Percentiles rank a stretch among this genome's conserved stretches.
Conservation (phyloP, 2,888 invertebrate species). For the Hesperia comma region DNA sequence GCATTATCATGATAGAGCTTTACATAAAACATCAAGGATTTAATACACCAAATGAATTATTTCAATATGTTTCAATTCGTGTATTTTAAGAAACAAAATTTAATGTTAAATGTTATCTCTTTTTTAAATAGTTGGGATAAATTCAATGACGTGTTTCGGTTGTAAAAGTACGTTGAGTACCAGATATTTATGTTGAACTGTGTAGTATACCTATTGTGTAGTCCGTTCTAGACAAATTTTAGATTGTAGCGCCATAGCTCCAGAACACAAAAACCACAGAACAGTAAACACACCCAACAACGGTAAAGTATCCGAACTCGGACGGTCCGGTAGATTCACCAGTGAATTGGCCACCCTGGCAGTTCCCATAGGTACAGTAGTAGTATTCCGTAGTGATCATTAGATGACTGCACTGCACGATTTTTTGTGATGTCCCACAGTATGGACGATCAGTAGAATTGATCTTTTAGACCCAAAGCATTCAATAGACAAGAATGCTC, state of each 20-base stretch:
- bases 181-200: background rate
- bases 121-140: too few relatives aligned
- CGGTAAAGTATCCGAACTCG: conserved; percentile 55
- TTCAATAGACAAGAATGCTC: conserved; percentile 76
- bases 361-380: conserved; percentile 53
- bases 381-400: conserved; percentile 56
- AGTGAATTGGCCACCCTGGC: conserved; percentile 33
- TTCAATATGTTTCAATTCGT: too few relatives aligned
- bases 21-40: too few relatives aligned
- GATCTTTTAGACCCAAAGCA: conserved; percentile 59
- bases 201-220: background rate
- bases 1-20: too few relatives aligned
- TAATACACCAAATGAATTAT: too few relatives aligned
- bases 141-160: too few relatives aligned
- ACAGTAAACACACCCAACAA: conserved; percentile 44
- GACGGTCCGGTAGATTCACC: conserved; percentile 33
- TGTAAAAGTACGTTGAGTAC: too few relatives aligned
- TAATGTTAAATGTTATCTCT: too few relatives aligned
- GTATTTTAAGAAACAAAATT: too few relatives aligned
- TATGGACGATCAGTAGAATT: conserved; percentile 61
- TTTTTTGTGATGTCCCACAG: conserved; percentile 66
- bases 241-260: conserved; percentile 39
- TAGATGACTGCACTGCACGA: conserved; percentile 62
- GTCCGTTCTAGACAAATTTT: conserved; percentile 15
- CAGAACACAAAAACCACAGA: conserved; percentile 39